Evolutionary conservation across 2,888 invertebrate genomes (phyloP), one percentile per base, ranked within the genome.

Genomic region (Cryptus armator): DNA sequence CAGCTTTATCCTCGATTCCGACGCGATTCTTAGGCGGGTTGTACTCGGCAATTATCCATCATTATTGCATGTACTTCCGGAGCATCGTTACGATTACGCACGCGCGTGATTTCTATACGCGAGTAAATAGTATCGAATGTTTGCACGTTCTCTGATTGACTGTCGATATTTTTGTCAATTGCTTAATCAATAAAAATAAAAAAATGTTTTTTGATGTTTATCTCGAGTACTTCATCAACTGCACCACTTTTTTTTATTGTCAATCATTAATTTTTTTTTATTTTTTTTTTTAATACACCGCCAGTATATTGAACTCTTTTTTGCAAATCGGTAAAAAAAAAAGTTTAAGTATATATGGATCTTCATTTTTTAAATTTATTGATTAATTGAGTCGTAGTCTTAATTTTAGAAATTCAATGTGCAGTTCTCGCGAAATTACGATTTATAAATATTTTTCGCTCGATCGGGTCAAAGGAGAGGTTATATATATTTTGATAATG

Each of bases 61-160:
- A 87, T 88, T 88, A 85, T 83, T 64, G 77, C 78, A 32, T 64
- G 59, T 78, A 66, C 81, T 83, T 85, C 83, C 85, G 85, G 59
- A 32, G 9, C 4, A 43, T 48, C 12, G 1, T 37, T 32, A 46
- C 76, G 59, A 19, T 62, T 79, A 80, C 51, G 71, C 62, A 53
- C 72, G 64, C 66, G 67, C 24, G 37, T 37, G 37, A 53, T 53
- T 76, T 70, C 48, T 32, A 59, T 12, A 64, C 44, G 37, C 37
- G 37, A 37, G 37, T 9, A 37, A 37, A 37, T 37, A 53, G 10
- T 53, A 19, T 53, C 53, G 53, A 2, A 53, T 19, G 9, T 16
- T 19, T 19, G 10, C 53, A 19, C 10, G 5, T 7, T 37, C 37
- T 37, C 37, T 7, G 37, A 37, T 37, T 37, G 24, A 3, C 24